Percentiles rank a stretch among this genome's conserved stretches.
Evolutionary conservation across 2,888 invertebrate genomes (phyloP).

Genomic region (Meteorus cinctellus): DNA sequence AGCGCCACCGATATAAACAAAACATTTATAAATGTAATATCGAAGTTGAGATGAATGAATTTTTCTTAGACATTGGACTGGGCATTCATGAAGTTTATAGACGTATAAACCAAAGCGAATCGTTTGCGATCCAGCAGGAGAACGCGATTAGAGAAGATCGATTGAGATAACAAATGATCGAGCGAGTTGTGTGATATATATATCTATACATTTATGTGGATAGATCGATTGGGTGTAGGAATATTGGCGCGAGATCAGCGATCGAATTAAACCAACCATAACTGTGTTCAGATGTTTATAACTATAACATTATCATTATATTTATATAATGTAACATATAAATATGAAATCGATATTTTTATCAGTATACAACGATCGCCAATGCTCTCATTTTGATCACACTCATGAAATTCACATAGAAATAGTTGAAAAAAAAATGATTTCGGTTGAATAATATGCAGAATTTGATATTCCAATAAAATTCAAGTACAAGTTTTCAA

Average conservation of each 20-base stretch:
- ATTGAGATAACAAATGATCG: slow-evolving; percentile 40
- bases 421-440: no score
- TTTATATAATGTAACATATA: neutral
- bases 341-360: neutral
- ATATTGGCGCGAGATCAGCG: slow-evolving; percentile 38
- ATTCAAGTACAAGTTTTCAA: no score
- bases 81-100: neutral
- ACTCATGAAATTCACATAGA: neutral
- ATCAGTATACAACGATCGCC: neutral
- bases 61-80: slow-evolving; percentile 2
- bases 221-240: slow-evolving; percentile 24
- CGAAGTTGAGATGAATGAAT: slow-evolving; percentile 19
- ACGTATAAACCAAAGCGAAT: neutral
- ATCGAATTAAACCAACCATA: slow-evolving; percentile 51
- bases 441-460: no score
- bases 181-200: slow-evolving; percentile 22
- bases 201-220: slow-evolving; percentile 16
- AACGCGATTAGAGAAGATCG: slow-evolving; percentile 36
- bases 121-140: slow-evolving; percentile 25
- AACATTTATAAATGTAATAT: slow-evolving; percentile 18
- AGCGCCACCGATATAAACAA: slow-evolving; percentile 25
- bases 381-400: neutral
- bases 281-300: slow-evolving; percentile 28
- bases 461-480: no score
- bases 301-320: neutral